Evolutionary conservation across 2,113 vertebrate species (phyloP).

Genomic region (Daboia siamensis): DNA sequence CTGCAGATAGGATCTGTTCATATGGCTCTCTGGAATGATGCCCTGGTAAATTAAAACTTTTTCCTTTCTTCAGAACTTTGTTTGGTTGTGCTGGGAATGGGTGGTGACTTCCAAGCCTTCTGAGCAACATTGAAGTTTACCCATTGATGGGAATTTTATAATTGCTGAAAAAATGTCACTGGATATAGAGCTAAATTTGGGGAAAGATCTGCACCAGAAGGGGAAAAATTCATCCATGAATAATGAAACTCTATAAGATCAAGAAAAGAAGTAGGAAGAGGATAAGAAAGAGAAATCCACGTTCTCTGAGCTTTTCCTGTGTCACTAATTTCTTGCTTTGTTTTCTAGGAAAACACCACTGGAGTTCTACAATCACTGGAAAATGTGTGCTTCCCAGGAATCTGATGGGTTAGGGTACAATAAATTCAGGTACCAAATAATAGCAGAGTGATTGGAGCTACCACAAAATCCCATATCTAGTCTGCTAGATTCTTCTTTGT

Average conservation of each 20-base stretch:
- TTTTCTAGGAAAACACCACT: background rate
- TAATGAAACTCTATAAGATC: background rate
- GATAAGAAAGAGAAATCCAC: background rate
- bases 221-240: background rate
- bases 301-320: background rate
- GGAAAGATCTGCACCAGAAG: background rate
- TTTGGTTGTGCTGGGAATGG: background rate
- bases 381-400: background rate
- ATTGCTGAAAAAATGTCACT: background rate
- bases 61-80: background rate
- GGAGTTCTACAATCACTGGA: background rate
- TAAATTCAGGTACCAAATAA: conserved; percentile 1
- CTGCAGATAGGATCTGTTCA: background rate
- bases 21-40: background rate
- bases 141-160: background rate
- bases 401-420: background rate
- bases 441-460: background rate
- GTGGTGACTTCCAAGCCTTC: background rate
- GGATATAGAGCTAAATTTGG: background rate
- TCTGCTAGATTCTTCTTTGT: background rate
- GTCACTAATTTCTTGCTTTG: background rate
- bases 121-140: background rate
- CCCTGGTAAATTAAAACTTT: background rate
- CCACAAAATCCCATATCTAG: background rate
- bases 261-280: background rate